phyloP scores from a whole-genome alignment of 1,140 invertebrate genomes.

The Temnothorax curvispinosus region DNA sequence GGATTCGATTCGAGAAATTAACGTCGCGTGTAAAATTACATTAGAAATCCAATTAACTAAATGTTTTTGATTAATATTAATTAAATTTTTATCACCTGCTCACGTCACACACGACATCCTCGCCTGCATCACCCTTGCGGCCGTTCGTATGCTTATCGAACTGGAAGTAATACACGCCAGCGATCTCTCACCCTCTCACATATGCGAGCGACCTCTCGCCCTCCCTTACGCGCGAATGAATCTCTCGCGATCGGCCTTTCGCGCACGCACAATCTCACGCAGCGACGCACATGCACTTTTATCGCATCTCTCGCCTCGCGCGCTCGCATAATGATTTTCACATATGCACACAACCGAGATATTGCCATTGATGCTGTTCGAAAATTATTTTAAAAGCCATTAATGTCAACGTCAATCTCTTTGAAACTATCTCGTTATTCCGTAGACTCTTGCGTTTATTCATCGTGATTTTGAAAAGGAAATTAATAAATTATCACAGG shows the following conservation, averaged over 20 bases:
- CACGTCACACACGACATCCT: neutral
- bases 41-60: neutral
- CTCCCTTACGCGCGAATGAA: slow-evolving; percentile 19
- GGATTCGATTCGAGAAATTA: neutral
- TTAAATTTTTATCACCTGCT: slow-evolving; percentile 10
- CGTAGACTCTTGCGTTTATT: neutral
- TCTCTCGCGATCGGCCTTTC: slow-evolving; percentile 34
- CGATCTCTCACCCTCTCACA: slow-evolving; percentile 22
- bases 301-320: slow-evolving; percentile 13
- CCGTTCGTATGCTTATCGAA: slow-evolving; percentile 26
- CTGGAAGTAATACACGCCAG: slow-evolving; percentile 25
- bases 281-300: slow-evolving; percentile 20
- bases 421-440: neutral
- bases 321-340: neutral
- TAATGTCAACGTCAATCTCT: neutral
- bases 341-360: neutral
- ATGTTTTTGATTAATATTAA: slow-evolving; percentile 4
- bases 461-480: neutral
- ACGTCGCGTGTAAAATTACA: neutral
- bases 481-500: neutral
- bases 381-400: slow-evolving; percentile 31
- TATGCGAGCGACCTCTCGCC: neutral
- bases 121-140: neutral
- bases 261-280: slow-evolving; percentile 32
- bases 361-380: neutral